Conservation (phyloP, 2,888 invertebrate species). For the Alviniconcha strummeri region DNA sequence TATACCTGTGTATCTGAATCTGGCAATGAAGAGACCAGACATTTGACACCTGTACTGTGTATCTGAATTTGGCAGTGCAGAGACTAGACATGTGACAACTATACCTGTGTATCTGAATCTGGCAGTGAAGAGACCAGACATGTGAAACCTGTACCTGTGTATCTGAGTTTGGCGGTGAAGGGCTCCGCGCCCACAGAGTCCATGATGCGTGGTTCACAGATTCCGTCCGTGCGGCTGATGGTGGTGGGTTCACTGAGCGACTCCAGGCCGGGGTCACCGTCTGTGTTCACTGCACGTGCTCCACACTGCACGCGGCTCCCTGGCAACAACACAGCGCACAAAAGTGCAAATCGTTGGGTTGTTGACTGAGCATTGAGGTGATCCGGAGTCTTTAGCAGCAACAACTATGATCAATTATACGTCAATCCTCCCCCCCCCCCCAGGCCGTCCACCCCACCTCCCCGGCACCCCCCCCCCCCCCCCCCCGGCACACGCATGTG, state of each 20-base stretch:
- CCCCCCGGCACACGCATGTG: background rate
- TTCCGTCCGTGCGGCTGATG: constrained; percentile 56
- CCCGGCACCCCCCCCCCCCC: background rate
- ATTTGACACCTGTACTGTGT: no score
- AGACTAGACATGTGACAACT: no score
- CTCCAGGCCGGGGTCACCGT: constrained; percentile 71
- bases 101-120: no score
- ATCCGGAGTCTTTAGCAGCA: background rate
- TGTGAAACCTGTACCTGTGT: constrained; percentile 64
- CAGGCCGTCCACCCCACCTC: background rate
- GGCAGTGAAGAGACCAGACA: no score
- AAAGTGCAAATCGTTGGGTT: background rate
- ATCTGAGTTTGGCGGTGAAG: constrained; percentile 70
- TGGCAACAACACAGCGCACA: constrained; percentile 42
- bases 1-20: no score
- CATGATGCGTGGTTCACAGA: constrained; percentile 65
- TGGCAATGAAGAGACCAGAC: no score
- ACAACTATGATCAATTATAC: background rate
- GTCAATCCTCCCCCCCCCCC: background rate
- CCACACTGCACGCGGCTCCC: constrained; percentile 71
- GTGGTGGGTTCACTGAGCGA: constrained; percentile 61
- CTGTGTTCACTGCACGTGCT: constrained; percentile 68
- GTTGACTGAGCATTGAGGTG: no score
- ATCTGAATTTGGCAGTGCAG: no score
- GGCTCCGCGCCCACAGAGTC: constrained; percentile 70